These are phyloP conservation scores for Tryphoninae sp. DNA, from an alignment of 2,888 invertebrate genomes.

Conservation along the genomic window DNA sequence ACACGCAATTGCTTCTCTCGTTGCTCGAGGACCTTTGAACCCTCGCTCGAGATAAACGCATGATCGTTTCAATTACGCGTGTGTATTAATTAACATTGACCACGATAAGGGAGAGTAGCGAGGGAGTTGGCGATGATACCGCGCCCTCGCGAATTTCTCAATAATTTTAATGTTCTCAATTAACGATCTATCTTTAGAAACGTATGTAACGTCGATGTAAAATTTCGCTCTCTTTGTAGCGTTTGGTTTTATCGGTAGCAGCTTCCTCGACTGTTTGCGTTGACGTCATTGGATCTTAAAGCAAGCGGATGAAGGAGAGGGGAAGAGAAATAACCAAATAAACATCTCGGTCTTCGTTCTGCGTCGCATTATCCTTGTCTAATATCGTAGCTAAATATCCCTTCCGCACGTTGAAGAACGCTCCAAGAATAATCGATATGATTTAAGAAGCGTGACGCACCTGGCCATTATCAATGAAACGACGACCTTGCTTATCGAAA, in stretches of 20 bases:
- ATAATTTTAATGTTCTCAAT: conserved; percentile 44
- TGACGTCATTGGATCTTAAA: conserved; percentile 53
- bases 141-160: conserved; percentile 31
- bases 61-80: conserved; percentile 45
- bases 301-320: conserved; percentile 3
- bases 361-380: conserved; percentile 29
- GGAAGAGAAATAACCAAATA: conserved; percentile 26
- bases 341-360: conserved; percentile 29
- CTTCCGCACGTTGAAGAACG: not conserved
- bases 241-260: conserved; percentile 36
- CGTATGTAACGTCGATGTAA: not conserved
- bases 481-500: not conserved
- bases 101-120: conserved; percentile 14
- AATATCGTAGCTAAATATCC: too few species aligned
- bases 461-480: not conserved
- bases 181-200: conserved; percentile 31
- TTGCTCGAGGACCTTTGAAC: conserved; percentile 46
- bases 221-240: conserved; percentile 22
- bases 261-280: conserved; percentile 32
- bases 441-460: not conserved
- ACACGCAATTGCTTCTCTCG: conserved; percentile 11
- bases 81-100: conserved; percentile 35
- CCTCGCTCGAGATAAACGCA: conserved; percentile 32
- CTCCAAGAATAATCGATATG: not conserved
- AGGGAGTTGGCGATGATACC: conserved; percentile 23